phyloP scores from a whole-genome alignment of 2,888 invertebrate genomes.

The Athalia circularis region DNA sequence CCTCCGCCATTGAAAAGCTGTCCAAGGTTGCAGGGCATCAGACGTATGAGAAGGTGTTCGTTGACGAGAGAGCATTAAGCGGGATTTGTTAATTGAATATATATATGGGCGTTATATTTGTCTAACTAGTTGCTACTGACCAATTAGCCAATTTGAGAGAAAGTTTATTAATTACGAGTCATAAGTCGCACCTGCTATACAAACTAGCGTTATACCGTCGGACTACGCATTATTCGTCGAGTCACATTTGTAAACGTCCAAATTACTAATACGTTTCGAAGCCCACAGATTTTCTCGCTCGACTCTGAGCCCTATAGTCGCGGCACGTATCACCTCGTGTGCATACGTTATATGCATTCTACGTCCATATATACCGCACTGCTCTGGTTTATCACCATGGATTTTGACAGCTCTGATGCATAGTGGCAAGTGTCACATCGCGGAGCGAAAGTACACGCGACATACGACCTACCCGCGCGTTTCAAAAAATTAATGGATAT shows the following conservation, averaged over 20 bases:
- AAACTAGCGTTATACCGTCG: neutral
- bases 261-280: conserved; percentile 36
- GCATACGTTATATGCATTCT: too few relatives aligned
- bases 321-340: too few relatives aligned
- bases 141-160: conserved; percentile 32
- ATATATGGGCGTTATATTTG: neutral
- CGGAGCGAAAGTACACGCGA: conserved; percentile 10
- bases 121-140: conserved; percentile 26
- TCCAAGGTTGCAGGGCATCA: too few relatives aligned
- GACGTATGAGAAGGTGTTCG: conserved; percentile 46
- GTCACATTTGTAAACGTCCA: conserved; percentile 30
- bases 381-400: neutral
- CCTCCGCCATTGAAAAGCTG: too few relatives aligned
- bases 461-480: neutral
- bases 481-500: neutral
- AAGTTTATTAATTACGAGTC: conserved; percentile 38
- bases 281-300: conserved; percentile 19
- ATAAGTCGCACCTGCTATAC: conserved; percentile 42
- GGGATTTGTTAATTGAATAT: conserved; percentile 33
- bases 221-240: neutral
- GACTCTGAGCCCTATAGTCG: too few relatives aligned
- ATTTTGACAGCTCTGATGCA: conserved; percentile 44
- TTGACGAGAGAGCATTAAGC: conserved; percentile 27
- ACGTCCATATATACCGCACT: neutral
- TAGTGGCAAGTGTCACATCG: conserved; percentile 36